A percentile compares a stretch with the other conserved stretches of the same genome.
phyloP scores from a whole-genome alignment of 2,113 vertebrate species.

The Anhinga rufa region DNA sequence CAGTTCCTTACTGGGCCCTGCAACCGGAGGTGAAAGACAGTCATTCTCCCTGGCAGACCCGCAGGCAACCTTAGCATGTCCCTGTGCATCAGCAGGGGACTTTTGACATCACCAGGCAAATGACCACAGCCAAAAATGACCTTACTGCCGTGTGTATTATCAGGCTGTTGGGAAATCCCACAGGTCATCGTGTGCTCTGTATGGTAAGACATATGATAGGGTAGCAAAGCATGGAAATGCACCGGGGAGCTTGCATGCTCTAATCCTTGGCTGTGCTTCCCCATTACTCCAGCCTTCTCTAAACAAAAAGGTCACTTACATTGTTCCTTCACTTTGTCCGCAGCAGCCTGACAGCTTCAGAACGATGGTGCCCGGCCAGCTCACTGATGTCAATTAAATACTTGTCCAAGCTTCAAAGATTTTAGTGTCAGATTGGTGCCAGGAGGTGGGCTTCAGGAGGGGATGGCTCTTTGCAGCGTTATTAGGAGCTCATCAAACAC shows the following conservation, averaged over 20 bases:
- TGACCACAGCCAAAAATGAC: not conserved
- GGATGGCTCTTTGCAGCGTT: not conserved
- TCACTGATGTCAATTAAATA: not conserved
- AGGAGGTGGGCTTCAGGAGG: not conserved
- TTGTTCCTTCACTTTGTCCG: not conserved
- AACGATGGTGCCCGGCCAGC: not conserved
- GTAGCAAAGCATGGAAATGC: not conserved
- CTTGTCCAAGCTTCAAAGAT: conserved; percentile 2
- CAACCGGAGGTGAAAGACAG: not conserved
- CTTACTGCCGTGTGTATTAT: too few species aligned
- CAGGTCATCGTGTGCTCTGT: fast-evolving
- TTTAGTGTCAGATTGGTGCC: not conserved
- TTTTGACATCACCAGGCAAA: not conserved
- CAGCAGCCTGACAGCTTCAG: not conserved
- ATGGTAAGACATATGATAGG: not conserved
- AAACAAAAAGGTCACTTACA: not conserved
- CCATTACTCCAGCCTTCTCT: not conserved
- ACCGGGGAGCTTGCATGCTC: not conserved
- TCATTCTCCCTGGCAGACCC: not conserved
- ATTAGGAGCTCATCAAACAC: not conserved
- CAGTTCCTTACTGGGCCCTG: not conserved
- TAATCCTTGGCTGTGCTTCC: not conserved
- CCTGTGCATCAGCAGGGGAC: not conserved
- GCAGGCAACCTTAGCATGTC: not conserved
- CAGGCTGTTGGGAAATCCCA: not conserved